phyloP scores from a whole-genome alignment of 2,888 invertebrate species.

The Autographa pulchrina region DNA sequence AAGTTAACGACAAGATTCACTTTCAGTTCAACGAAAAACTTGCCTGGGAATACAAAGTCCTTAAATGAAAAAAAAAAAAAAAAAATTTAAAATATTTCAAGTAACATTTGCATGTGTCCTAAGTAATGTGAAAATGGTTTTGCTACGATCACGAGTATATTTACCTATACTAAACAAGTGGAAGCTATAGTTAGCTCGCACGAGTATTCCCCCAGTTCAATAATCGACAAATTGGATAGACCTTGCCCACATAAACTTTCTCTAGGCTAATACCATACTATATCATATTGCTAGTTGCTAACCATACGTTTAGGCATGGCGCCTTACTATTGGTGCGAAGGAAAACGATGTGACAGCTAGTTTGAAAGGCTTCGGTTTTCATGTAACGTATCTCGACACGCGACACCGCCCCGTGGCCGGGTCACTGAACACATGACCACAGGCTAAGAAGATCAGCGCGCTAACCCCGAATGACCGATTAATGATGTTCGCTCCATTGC shows the following conservation, averaged over 20 bases:
- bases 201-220: background rate
- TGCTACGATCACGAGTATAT: too few relatives aligned
- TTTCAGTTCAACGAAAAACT: too few relatives aligned
- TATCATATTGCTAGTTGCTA: conserved; percentile 6
- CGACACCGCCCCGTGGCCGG: conserved; percentile 66
- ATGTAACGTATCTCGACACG: conserved; percentile 68
- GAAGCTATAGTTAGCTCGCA: background rate
- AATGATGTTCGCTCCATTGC: background rate
- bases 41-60: too few relatives aligned
- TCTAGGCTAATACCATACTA: background rate
- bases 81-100: too few relatives aligned
- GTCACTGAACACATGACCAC: conserved; percentile 66
- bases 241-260: conserved; percentile 43
- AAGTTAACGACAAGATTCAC: too few relatives aligned
- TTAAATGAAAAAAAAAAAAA: too few relatives aligned
- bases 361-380: conserved; percentile 76
- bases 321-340: conserved; percentile 61
- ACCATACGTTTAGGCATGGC: conserved; percentile 41
- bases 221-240: conserved; percentile 53
- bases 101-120: too few relatives aligned
- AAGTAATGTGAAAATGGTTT: too few relatives aligned
- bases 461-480: conserved; percentile 11
- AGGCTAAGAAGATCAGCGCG: conserved; percentile 43
- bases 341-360: conserved; percentile 73
- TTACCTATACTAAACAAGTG: too few relatives aligned